phyloP scores from a whole-genome alignment of 2,797 vertebrate species.

The Muscicapa striata region DNA sequence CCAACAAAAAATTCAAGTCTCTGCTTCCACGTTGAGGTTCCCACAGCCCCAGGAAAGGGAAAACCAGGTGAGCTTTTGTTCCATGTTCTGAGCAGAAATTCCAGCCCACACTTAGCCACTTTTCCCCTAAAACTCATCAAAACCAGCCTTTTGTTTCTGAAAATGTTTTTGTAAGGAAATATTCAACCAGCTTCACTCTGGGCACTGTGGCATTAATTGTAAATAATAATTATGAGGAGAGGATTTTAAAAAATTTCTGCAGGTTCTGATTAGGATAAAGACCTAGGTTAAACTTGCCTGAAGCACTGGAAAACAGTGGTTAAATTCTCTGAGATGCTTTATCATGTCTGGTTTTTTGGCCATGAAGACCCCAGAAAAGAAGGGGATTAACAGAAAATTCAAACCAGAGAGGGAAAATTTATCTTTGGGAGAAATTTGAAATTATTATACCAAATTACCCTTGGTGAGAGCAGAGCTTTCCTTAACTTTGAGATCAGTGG shows the following conservation, averaged over 20 bases:
- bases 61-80: not conserved
- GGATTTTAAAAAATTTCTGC: not conserved
- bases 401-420: not conserved
- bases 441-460: not conserved
- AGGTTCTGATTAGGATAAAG: not conserved
- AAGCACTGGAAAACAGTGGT: not conserved
- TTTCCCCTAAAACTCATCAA: not conserved
- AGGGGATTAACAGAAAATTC: not conserved
- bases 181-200: not conserved
- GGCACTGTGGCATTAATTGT: not conserved
- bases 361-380: not conserved
- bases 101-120: not conserved
- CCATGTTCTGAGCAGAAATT: not conserved
- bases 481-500: not conserved
- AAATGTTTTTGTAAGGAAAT: not conserved
- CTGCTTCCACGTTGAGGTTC: not conserved
- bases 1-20: not conserved
- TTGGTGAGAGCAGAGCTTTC: not conserved
- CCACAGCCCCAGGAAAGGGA: not conserved
- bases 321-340: not conserved
- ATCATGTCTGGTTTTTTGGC: not conserved
- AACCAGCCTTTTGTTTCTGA: not conserved
- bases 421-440: not conserved
- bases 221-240: not conserved
- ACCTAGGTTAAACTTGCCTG: not conserved